Evolutionary conservation across 1,140 invertebrate genomes (phyloP).

Genomic region (Hyposmocoma kahamanoa): DNA sequence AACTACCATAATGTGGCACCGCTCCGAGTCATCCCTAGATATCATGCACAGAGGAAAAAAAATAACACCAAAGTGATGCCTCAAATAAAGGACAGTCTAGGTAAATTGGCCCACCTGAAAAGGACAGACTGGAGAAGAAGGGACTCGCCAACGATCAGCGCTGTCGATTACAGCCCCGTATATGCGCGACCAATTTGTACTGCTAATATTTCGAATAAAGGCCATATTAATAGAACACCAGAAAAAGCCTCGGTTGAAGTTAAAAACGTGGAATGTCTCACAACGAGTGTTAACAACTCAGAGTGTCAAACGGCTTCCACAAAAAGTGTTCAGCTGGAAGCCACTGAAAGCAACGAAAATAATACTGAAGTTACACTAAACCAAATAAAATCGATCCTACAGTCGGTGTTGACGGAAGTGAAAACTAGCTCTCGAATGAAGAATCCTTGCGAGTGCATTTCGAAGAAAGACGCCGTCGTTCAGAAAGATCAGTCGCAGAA

Average conservation of each 20-base stretch:
- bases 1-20: no score
- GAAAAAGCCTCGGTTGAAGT: constrained; percentile 8
- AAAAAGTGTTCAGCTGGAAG: constrained; percentile 7
- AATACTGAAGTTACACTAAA: constrained; percentile 47
- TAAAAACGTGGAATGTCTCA: constrained; percentile 36
- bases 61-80: no score
- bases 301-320: constrained; percentile 26
- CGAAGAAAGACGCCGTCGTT: constrained; percentile 44
- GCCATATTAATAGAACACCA: constrained; percentile 8
- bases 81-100: no score
- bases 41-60: no score
- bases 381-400: constrained; percentile 54
- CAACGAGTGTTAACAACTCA: constrained; percentile 17
- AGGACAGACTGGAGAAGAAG: no score
- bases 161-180: no score
- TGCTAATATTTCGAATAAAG: no score
- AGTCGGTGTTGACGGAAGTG: constrained; percentile 49
- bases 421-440: constrained; percentile 35
- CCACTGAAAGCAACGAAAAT: constrained; percentile 8
- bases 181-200: no score
- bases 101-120: no score
- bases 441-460: constrained; percentile 13
- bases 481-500: constrained; percentile 45
- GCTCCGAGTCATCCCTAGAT: no score
- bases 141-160: no score